Percentiles rank a stretch among this genome's conserved stretches.
Conservation (phyloP, 1,140 invertebrate species). For the Helicorthomorpha holstii region DNA sequence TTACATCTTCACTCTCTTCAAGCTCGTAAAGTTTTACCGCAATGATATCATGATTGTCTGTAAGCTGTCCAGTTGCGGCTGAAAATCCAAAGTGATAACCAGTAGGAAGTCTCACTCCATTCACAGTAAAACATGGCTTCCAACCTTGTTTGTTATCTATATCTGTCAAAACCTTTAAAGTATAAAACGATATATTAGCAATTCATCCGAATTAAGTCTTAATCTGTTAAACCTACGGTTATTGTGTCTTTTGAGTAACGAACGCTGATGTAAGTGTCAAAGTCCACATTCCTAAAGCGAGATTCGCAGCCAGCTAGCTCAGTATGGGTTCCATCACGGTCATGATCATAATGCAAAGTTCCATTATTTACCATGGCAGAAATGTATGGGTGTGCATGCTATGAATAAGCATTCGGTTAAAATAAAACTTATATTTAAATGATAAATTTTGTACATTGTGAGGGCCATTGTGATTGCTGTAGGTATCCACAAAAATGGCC, state of each 20-base stretch:
- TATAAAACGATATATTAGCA: neutral
- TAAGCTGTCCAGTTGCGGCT: slow-evolving; percentile 87
- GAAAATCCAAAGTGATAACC: slow-evolving; percentile 89
- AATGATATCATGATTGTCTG: slow-evolving; percentile 91
- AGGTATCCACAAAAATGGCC: slow-evolving; percentile 90
- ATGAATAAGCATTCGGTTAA: slow-evolving; percentile 16
- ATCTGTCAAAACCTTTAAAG: slow-evolving; percentile 61
- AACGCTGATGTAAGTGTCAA: slow-evolving; percentile 79
- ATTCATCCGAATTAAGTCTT: too few species aligned
- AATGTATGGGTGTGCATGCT: slow-evolving; percentile 97
- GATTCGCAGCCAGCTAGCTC: slow-evolving; percentile 85
- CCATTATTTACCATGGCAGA: slow-evolving; percentile 99
- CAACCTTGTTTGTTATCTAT: slow-evolving; percentile 79
- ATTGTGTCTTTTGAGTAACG: slow-evolving; percentile 78
- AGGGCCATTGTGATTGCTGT: slow-evolving; percentile 98
- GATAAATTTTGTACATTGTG: slow-evolving; percentile 56
- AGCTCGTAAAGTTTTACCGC: slow-evolving; percentile 80
- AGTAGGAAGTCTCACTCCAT: slow-evolving; percentile 78
- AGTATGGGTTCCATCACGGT: slow-evolving; percentile 94
- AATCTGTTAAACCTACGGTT: slow-evolving; percentile 44
- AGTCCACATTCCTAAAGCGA: slow-evolving; percentile 79
- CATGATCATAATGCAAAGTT: slow-evolving; percentile 87
- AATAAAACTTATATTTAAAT: neutral
- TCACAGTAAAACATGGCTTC: slow-evolving; percentile 83
- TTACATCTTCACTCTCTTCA: slow-evolving; percentile 52